Base-by-base conservation (phyloP, 2,888 invertebrate species). In the Scelioninae gen. 1 region DNA sequence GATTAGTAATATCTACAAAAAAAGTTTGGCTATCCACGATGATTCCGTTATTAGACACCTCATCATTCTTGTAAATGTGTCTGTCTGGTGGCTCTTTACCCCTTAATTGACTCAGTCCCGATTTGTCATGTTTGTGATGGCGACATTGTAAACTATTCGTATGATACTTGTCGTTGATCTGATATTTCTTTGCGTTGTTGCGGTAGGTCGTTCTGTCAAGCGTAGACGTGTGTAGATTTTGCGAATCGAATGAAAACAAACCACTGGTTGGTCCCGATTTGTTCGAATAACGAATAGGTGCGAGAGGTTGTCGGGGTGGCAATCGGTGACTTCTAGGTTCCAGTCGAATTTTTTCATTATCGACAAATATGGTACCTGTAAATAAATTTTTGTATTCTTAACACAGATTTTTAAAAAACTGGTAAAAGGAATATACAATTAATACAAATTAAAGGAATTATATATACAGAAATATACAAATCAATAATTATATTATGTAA, bases 141-240 rank as follows among this genome's bases (percentile, higher is more conserved):
- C 91, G 86, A 13, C 84, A 86, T n/a, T 91, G 91, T 10, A 90
- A 47, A 49, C 88, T 89, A 72, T 90, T 90, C 29, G 85, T 83
- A 32, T 89, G 83, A 82, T 88, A 90, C 49, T 90, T 91, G 47
- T 85, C 86, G 5, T 84, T 86, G 0, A 85, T 49, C 56, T 89
- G 89, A 13, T 89, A 87, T 49, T 90, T 91, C 9, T 88, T 88
- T 5, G 88, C 80, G 72, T 88, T 89, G 1, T 86, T 88, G 0
- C 89, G 89, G 58, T 90, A 92, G 43, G 89, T 91, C 32, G 89
- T 87, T 34, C 92, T 85, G 78, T 92, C 92, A 34, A 92, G 86
- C 0, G 92, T 92, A 0, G 90, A 91, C 0, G 91, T 90, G 66
- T 89, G 88, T 6, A 90, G 76, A 0, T 87, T 88, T 7, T 90